These are phyloP conservation scores for Tonatia bakeri DNA, from an alignment of 2,113 vertebrate species.

Conservation along the genomic window DNA sequence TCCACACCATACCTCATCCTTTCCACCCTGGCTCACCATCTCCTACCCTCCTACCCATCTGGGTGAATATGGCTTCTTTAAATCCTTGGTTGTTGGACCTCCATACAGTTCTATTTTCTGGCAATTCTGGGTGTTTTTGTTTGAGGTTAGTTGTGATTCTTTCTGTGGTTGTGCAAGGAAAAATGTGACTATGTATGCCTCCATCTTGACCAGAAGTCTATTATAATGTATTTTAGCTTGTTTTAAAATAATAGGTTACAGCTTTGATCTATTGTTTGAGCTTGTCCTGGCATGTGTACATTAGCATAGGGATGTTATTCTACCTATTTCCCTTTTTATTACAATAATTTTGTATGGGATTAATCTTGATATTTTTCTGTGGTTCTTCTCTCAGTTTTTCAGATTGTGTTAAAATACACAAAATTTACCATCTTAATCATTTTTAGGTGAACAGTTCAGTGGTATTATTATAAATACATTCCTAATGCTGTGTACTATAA, in stretches of 20 bases:
- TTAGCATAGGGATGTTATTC: neutral
- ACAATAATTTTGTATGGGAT: neutral
- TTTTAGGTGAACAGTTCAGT: neutral
- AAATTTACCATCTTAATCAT: neutral
- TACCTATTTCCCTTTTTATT: neutral
- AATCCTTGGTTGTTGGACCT: no score
- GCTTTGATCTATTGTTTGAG: neutral
- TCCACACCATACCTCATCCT: no score
- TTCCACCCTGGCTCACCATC: no score
- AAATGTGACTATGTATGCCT: no score
- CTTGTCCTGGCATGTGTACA: neutral
- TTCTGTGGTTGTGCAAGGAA: no score
- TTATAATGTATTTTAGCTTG: neutral
- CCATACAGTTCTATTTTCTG: no score
- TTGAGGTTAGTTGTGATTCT: no score
- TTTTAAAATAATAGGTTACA: neutral
- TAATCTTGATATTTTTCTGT: neutral
- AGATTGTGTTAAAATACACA: neutral
- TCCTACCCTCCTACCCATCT: no score
- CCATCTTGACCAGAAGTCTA: no score
- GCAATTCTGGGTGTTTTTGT: no score
- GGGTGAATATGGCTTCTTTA: no score
- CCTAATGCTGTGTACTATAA: neutral
- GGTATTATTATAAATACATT: neutral
- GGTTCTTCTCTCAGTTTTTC: neutral